Base-by-base conservation (phyloP, 2,888 invertebrate genomes). In the Lamellibrachia columna region DNA sequence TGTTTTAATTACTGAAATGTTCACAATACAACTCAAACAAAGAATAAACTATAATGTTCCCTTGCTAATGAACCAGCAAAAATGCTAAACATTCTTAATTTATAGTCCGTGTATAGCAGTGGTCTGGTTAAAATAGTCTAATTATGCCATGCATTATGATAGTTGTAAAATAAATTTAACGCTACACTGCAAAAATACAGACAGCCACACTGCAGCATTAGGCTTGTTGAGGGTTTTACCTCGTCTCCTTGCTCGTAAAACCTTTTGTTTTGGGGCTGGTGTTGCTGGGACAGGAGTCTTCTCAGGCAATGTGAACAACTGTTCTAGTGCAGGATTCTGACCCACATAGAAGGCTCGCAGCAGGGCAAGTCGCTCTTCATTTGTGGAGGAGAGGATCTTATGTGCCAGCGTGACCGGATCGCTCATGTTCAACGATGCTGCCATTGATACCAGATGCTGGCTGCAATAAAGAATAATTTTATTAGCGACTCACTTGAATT, bases 221-320 rank as follows among this genome's bases (percentile, higher is more conserved):
- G 15, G 22, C n/a, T 1, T 75, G 75, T 75, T 22, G 75, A 75
- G 75, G 22, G 22, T 75, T 11, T 75, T 75, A 75, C 75, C 75
- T 75, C n/a, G 75, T 75, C n/a, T 75, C 75, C 75, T 75, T 15
- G 75, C 75, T 75, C 75, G 75, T 75, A 75, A 75, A 75, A 75
- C 75, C 15, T 75, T 75, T n/a, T 75, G 75, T 75, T 75, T 75
- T 75, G 75, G 75, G 1, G 22, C 75, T 11, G 75, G 22, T 75
- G 75, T 75, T n/a, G 75, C 4, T 22, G 75, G 15, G n/a, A 75
- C 22, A 0, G 3, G 75, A 75, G 75, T 11, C 75, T 75, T 75
- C 75, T 75, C 75, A 22, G 22, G 75, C 75, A 22, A n/a, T 0
- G 22, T 75, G 22, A 75, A 75, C 75, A 75, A 75, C n/a, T 3